Evolutionary conservation across 1,140 invertebrate genomes (phyloP), one percentile per base, ranked within the genome.

Genomic region (Ganaspis sp.): DNA sequence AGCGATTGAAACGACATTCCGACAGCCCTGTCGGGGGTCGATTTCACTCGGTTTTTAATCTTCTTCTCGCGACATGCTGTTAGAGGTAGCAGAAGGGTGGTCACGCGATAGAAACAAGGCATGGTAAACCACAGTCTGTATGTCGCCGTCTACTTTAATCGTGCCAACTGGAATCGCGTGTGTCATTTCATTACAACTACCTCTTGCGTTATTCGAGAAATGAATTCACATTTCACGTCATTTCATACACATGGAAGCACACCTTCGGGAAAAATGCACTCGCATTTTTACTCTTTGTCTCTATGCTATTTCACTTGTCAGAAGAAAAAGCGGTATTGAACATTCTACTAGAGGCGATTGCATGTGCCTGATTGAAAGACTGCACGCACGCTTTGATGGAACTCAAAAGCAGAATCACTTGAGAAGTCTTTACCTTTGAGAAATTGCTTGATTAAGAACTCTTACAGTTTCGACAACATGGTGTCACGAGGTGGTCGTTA

Each of bases 161-260:
- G 80, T 80, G 72, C 64, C 83, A 74, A 82, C 83, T 81, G 80
- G 82, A 85, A 85, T 84, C 81, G 83, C 84, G 81, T 83, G 83
- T 84, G 83, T 64, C 58, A 85, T 79, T 64, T 29, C 78, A 58
- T 78, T 76, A 76, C 77, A 77, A 76, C 75, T 70, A 80, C 72
- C 75, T 73, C 69, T 64, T 84, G 38, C 72, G 64, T 79, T 15
- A 64, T 74, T 76, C 69, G 71, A 58, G 77, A 79, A 83, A 80
- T 81, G 77, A 84, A 85, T 81, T 82, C 80, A 78, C 80, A 76
- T 79, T 79, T 64, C 58, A 64, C 69, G 58, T 64, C 23, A n/a
- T 64, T 29, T 64, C 58, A 29, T 64, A 15, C 21, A 64, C 26
- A 29, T 29, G 58, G 21, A 29, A 64, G 58, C 23, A 64, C 58